phyloP scores from a whole-genome alignment of 2,888 invertebrate species.

The Plagodis dolabraria region DNA sequence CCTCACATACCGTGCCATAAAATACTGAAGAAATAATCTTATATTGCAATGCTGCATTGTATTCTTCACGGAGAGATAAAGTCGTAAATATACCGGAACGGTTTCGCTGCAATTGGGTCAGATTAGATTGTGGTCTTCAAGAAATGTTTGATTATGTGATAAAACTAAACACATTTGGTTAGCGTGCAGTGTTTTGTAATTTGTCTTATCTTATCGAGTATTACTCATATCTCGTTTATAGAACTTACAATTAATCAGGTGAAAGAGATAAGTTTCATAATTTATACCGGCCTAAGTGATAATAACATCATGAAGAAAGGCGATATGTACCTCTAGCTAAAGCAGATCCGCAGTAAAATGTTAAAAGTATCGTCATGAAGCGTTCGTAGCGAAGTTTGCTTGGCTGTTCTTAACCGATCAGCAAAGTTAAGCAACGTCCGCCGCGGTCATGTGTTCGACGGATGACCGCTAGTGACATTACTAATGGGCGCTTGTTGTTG shows the following conservation, averaged over 20 bases:
- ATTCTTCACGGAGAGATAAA: conserved; percentile 49
- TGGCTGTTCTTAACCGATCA: too few relatives aligned
- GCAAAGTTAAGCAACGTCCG: too few relatives aligned
- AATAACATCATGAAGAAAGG: too few relatives aligned
- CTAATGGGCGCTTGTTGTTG: too few relatives aligned
- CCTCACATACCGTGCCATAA: conserved; percentile 31
- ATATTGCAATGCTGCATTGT: conserved; percentile 36
- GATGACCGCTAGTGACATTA: too few relatives aligned
- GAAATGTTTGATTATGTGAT: conserved; percentile 41
- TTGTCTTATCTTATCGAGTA: background rate
- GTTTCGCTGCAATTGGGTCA: conserved; percentile 40
- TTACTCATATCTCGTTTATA: conserved; percentile 4
- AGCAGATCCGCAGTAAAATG: too few relatives aligned
- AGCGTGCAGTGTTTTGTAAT: conserved; percentile 14
- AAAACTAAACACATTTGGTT: conserved; percentile 10
- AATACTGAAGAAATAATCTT: conserved; percentile 33
- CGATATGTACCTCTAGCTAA: too few relatives aligned
- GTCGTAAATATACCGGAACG: conserved; percentile 48
- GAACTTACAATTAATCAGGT: conserved; percentile 15
- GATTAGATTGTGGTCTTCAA: conserved; percentile 43
- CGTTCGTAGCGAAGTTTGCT: too few relatives aligned
- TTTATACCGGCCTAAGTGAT: background rate
- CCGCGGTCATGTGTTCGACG: too few relatives aligned
- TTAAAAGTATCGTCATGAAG: too few relatives aligned
- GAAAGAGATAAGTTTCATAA: background rate